Evolutionary conservation across 2,113 vertebrate genomes (phyloP), one percentile per base, ranked within the genome.

Genomic region (Ameiurus melas): DNA sequence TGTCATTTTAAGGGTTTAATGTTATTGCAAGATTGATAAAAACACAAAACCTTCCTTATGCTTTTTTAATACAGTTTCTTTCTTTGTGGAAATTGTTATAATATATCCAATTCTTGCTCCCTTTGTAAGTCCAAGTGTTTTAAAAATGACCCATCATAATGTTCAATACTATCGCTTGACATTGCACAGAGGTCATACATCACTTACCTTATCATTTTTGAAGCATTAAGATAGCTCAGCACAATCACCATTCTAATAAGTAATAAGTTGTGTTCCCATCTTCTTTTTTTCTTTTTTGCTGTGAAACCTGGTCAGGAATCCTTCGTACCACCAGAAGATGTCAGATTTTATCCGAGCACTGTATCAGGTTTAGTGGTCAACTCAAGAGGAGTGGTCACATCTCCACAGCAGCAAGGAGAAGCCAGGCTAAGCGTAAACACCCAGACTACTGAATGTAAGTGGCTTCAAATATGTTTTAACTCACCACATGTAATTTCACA

Each of bases 251-350:
- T n/a, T n/a, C 20, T 53, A 55, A 68, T n/a, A 8, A 30, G 14
- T 84, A 19, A 20, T 14, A 66, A 25, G 7, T 22, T 14, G 8
- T 43, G 22, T 66, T 62, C 19, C 8, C 17, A 58, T 60, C 16
- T 78, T 97, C 92, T 98, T 97, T 97, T 92, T 98, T 97, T 97
- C 92, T 98, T 97, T 78, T 97, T 92, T 98, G 85, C n/a, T 20
- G 19, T 53, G 2, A 77, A 79, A 53, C 39, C 85, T 53, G 39
- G 19, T 25, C 58, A 86, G 17, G 85, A 79, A 51, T 80, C 85
- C 33, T 20, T 75, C 58, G 33, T 51, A 30, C 43, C 57, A 33
- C 71, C 58, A 80, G 20, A 75, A 86, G 60, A 86, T 66, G 73
- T 53, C 85, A 86, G 85, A 51, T 80, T 80, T 80, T 86, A 80